These are phyloP conservation scores for Megaleporinus macrocephalus DNA, from an alignment of 2,113 vertebrate species.

Conservation along the genomic window DNA sequence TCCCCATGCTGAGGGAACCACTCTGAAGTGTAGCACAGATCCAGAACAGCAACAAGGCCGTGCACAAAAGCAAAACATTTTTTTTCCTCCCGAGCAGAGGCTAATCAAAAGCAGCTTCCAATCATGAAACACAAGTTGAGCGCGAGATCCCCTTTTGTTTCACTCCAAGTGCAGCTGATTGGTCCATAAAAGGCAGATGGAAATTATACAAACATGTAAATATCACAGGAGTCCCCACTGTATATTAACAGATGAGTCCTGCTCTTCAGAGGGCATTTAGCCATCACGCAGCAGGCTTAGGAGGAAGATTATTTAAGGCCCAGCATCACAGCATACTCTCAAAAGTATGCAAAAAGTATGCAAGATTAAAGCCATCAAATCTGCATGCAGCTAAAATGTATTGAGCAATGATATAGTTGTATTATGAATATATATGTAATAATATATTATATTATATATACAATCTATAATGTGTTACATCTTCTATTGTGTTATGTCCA, in stretches of 20 bases:
- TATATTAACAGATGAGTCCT: conserved; percentile 48
- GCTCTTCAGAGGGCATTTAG: conserved; percentile 56
- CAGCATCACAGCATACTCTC: background rate
- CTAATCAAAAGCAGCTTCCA: conserved; percentile 80
- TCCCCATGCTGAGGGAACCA: conserved; percentile 40
- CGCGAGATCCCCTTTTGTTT: conserved; percentile 60
- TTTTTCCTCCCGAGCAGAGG: conserved; percentile 43
- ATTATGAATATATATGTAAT: no score
- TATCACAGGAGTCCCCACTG: conserved; percentile 72
- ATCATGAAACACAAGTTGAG: conserved; percentile 79
- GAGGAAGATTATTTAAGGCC: no score
- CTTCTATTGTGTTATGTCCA: no score
- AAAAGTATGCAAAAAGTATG: no score
- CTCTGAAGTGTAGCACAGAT: conserved; percentile 51
- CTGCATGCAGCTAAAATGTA: no score
- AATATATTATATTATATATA: no score
- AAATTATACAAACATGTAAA: conserved; percentile 84
- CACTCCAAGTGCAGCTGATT: conserved; percentile 75
- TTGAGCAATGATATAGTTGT: background rate
- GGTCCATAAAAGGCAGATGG: conserved; percentile 82
- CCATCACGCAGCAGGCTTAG: conserved; percentile 61
- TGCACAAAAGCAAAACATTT: conserved; percentile 68
- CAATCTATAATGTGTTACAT: no score
- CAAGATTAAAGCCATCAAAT: no score
- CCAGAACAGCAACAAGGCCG: conserved; percentile 67